Conservation (phyloP, 2,888 invertebrate genomes). For the Stenichneumon culpator region DNA sequence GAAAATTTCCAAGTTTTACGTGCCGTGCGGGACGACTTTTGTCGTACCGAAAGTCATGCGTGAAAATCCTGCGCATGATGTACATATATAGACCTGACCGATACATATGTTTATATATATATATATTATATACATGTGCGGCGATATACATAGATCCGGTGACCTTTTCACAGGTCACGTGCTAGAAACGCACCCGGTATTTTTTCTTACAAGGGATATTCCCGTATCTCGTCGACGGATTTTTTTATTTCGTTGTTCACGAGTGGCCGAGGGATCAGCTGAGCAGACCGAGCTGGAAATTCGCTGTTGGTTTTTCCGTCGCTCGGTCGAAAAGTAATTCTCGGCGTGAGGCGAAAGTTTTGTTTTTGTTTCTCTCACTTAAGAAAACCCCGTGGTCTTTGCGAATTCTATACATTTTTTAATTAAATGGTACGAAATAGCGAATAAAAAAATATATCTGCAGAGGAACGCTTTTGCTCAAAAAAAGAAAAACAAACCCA, state of each 20-base stretch:
- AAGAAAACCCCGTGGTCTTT: not conserved
- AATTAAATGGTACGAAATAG: not conserved
- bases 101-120: not conserved
- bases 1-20: not conserved
- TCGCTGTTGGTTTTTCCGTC: not conserved
- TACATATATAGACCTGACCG: not conserved
- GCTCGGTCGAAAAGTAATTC: constrained; percentile 16
- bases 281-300: constrained; percentile 31
- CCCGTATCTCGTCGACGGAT: not conserved
- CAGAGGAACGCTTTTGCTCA: too few species aligned
- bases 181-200: constrained; percentile 23
- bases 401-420: not conserved
- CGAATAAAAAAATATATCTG: not conserved
- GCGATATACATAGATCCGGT: constrained; percentile 28
- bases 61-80: constrained; percentile 25
- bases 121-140: not conserved
- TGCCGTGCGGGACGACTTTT: not conserved
- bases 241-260: not conserved
- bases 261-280: constrained; percentile 16
- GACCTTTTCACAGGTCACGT: constrained; percentile 61
- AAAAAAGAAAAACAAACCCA: too few species aligned
- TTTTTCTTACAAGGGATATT: constrained; percentile 14
- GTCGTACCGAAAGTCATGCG: not conserved
- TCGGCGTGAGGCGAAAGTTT: not conserved
- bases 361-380: not conserved